Base-by-base conservation (phyloP, 2,888 invertebrate species). In the Cosmorhoe ocellata region DNA sequence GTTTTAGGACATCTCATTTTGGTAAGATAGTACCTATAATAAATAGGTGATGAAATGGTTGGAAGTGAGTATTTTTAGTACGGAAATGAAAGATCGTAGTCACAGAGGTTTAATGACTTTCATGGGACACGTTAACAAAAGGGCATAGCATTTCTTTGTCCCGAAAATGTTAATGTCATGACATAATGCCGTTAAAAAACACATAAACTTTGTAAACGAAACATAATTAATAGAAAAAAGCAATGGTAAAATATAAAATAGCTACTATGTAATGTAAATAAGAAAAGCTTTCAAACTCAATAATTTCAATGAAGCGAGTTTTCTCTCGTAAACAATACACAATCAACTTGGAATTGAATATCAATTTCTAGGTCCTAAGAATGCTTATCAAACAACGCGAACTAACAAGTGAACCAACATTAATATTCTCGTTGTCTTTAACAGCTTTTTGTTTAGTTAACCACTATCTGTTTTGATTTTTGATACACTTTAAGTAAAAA, bases 101-200 rank as follows among this genome's bases (percentile, higher is more conserved):
- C 52, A 27, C 33, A 12, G 42, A 47, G 49, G 51, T 48, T 54
- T 40, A 52, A 53, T 53, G 55, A 61, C 58, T 46, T 58, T 52
- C 54, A 61, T 56, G 53, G 59, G 52, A 46, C 51, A 50, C 52
- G 57, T 58, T 59, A 48, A 60, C 58, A 66, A 72, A 24, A 73
- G 70, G 69, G 58, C 69, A 58, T 59, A 66, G 59, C 65, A 71
- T 71, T 70, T 68, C 51, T 57, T 63, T 58, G 57, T 56, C 50
- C 31, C 49, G 51, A 49, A 60, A 66, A 63, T 58, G 47, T 54
- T 54, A 65, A 64, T 69, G 67, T 47, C 70, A 66, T 58, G 27
- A 11, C 26, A 3, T 18, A 24, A 24, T 24, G 24, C 2, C 24
- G 24, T 24, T n/a, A 9, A 18, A 30, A 11, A 24, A 37, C 11